Evolutionary conservation across 64 coral and sea anemone species (phyloP).

Genomic region (Actinia equina): DNA sequence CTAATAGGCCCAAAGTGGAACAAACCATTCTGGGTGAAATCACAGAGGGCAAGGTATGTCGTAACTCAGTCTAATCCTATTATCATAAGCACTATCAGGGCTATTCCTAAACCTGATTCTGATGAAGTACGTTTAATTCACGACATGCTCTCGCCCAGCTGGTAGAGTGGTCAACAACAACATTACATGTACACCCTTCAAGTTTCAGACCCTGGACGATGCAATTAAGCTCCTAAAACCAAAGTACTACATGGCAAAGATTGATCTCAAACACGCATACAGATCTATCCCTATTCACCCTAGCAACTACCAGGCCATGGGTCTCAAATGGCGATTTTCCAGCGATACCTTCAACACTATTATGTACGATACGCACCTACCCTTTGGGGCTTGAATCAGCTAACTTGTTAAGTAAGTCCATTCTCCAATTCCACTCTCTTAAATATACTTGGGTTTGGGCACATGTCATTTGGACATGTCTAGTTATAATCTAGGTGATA

Average conservation of each 20-base stretch:
- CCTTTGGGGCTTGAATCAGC: no score
- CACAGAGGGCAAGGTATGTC: constrained; percentile 31
- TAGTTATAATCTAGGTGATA: no score
- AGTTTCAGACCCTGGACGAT: constrained; percentile 16
- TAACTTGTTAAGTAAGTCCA: no score
- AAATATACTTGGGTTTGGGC: no score
- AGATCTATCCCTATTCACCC: constrained; percentile 32
- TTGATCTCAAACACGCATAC: constrained; percentile 26
- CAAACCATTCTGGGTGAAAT: constrained; percentile 34
- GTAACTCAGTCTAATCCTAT: background rate
- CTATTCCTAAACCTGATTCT: constrained; percentile 49
- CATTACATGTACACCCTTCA: constrained; percentile 27
- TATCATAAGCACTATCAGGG: constrained; percentile 27
- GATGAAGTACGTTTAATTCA: constrained; percentile 18
- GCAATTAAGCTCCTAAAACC: background rate
- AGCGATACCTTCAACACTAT: no score
- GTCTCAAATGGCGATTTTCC: no score
- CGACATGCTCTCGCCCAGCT: constrained; percentile 28
- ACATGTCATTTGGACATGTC: no score
- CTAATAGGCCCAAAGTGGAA: background rate
- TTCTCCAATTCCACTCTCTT: no score
- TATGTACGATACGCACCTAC: no score
- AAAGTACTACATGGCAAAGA: constrained; percentile 36
- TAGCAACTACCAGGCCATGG: background rate
- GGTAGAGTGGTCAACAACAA: constrained; percentile 29